Base-by-base conservation (phyloP, 2,797 vertebrate genomes). In the Simalia tracyae region DNA sequence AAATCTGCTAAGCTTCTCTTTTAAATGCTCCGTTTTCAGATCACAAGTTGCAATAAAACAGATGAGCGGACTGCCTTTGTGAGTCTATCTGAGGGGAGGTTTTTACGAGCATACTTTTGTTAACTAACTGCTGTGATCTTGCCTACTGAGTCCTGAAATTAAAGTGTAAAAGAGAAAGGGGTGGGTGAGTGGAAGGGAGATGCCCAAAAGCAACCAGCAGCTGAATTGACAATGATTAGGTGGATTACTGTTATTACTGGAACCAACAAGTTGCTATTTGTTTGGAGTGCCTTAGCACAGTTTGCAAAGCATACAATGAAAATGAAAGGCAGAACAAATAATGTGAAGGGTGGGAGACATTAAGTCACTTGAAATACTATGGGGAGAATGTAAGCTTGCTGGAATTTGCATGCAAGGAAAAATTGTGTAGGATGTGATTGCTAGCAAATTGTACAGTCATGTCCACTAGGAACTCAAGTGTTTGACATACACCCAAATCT, bases 81-180 rank as follows among this genome's bases (percentile, higher is more conserved):
- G 54, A 84, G 64, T 60, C 86, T 95, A 89, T 91, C 94, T 91
- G 94, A 85, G 93, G 54, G 64, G 64, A 95, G 95, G n/a, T 92
- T 87, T 88, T 91, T 63, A 96, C 36, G 92, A 96, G 94, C 95
- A 92, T 94, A 86, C 84, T 95, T 96, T 94, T 94, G 81, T 95
- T 95, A 96, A 96, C 92, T 93, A 95, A 95, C 92, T 95, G 91
- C 93, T 96, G 94, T 97, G 96, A 97, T 97, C 95, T 96, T 96
- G 95, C 96, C 95, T 96, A 96, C 96, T 96, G 95, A 95, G 92
- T 97, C 95, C 94, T 95, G 95, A 97, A 97, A 97, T 96, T 96
- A 96, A 96, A 95, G 95, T 95, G 94, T 94, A 93, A 19, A 56
- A 42, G 42, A 81, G 61, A 90, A 88, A 36, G 14, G 63, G 63